Conservation (phyloP, 2,888 invertebrate genomes). For the Catocala sponsa region DNA sequence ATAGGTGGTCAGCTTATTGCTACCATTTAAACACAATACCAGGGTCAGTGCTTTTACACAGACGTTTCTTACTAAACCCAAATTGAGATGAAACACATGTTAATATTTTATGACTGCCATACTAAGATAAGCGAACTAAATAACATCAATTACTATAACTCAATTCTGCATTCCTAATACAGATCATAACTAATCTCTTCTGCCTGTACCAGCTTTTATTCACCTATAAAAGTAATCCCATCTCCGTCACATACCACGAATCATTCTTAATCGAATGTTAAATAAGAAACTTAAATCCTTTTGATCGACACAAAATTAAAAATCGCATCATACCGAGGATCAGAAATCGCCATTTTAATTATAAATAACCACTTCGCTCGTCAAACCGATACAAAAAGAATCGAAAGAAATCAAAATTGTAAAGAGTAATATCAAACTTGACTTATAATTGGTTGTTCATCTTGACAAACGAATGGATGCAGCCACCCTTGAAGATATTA, state of each 20-base stretch:
- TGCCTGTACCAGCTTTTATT: background rate
- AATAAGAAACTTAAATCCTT: constrained; percentile 58
- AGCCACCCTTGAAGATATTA: constrained; percentile 54
- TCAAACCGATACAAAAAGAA: constrained; percentile 78
- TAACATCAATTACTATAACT: no score
- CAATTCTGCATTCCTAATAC: no score
- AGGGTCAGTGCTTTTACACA: no score
- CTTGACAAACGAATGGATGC: constrained; percentile 65
- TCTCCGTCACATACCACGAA: constrained; percentile 23
- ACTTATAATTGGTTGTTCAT: constrained; percentile 83
- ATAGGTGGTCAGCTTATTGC: no score
- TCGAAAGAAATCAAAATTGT: constrained; percentile 84
- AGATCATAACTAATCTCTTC: background rate
- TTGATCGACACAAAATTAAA: constrained; percentile 81
- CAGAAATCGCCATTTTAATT: constrained; percentile 84
- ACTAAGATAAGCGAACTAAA: no score
- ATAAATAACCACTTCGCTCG: constrained; percentile 70
- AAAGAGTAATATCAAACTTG: constrained; percentile 83
- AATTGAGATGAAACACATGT: no score
- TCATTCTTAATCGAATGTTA: constrained; percentile 41
- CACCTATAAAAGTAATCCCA: constrained; percentile 17
- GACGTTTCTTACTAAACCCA: no score
- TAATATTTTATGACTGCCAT: no score
- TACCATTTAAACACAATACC: no score
- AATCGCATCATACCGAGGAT: constrained; percentile 61